Base-by-base conservation (phyloP, 92 coral and sea anemone genomes). In the Muricea muricata region DNA sequence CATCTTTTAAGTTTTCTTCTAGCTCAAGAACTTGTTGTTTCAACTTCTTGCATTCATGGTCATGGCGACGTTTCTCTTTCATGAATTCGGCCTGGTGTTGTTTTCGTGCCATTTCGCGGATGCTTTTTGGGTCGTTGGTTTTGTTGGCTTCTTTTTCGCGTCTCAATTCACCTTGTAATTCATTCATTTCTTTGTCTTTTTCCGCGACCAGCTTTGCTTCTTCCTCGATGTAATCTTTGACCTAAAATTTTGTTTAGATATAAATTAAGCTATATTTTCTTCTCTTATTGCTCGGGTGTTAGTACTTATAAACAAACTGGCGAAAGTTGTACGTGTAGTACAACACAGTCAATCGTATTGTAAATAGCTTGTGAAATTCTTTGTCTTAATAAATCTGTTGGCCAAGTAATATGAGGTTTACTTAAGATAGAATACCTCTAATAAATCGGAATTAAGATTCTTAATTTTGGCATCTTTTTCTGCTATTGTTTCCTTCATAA, bases 161-260 rank as follows among this genome's bases (percentile, higher is more conserved):
- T 39, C 65, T 74, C 65, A 92, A 87, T 67, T 80, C 87, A 25
- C 71, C 89, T 80, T 92, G 78, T 14, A 92, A 81, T 1, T 89
- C 91, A 54, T 83, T 65, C 47, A 89, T 92, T 46, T 83, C 79
- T 25, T 82, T 67, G 30, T 92, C 91, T 31, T 84, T 88, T 18
- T 89, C 87, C 15, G 42, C 74, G 41, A 92, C 80, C 23, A 45
- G 39, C 17, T 74, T 74, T 9, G 80, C 80, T 46, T 74, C 80
- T 26, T 74, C 80, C 18, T 74, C 80, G 37, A 74, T 74, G 80
- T 45, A 74, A 4, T 74, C 80, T 74, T 25, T 61, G 4, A 61
- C 37, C 33, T 61, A 15, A 61, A 61, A 32, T n/a, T 25, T 61
- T 4, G 24, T 61, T 61, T 24, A 20, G 24, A 18, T 56, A 4